Percentiles rank a stretch among this genome's conserved stretches.
These are phyloP conservation scores for Dolomedes plantarius DNA, from an alignment of 2,888 invertebrate species.

Conservation along the genomic window DNA sequence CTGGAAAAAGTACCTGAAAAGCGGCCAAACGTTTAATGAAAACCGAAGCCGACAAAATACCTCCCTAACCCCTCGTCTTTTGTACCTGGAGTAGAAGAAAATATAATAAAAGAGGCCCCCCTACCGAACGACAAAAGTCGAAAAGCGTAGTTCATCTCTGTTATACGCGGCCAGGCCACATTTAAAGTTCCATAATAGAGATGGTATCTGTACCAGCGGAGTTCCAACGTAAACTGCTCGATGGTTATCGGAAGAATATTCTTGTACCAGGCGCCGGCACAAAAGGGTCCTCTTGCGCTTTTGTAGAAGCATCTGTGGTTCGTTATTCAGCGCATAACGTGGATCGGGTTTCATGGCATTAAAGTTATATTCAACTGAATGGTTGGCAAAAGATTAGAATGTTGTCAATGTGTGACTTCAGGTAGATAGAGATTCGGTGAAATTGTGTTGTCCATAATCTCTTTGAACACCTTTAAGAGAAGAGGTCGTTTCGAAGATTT, in stretches of 20 bases:
- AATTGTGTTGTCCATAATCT: background rate
- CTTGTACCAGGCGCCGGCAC: slow-evolving; percentile 12
- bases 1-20: slow-evolving; percentile 2
- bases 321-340: background rate
- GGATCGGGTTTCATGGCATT: background rate
- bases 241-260: slow-evolving; percentile 7
- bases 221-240: slow-evolving; percentile 80
- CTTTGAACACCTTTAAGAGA: background rate
- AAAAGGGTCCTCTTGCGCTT: slow-evolving; percentile 7
- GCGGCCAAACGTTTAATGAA: slow-evolving; percentile 35
- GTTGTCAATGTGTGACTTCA: slow-evolving; percentile 4
- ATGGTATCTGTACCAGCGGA: slow-evolving; percentile 85
- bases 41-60: slow-evolving; percentile 20
- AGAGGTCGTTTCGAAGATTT: background rate
- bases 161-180: background rate
- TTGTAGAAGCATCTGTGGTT: slow-evolving; percentile 14
- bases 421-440: background rate
- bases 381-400: background rate
- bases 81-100: background rate
- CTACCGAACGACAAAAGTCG: slow-evolving; percentile 27
- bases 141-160: slow-evolving; percentile 28
- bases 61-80: background rate
- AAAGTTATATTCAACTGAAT: slow-evolving; percentile 7
- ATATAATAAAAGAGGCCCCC: slow-evolving; percentile 9
- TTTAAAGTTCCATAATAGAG: slow-evolving; percentile 23